phyloP scores from a whole-genome alignment of 1,140 invertebrate species.

The Lepidurus apus region DNA sequence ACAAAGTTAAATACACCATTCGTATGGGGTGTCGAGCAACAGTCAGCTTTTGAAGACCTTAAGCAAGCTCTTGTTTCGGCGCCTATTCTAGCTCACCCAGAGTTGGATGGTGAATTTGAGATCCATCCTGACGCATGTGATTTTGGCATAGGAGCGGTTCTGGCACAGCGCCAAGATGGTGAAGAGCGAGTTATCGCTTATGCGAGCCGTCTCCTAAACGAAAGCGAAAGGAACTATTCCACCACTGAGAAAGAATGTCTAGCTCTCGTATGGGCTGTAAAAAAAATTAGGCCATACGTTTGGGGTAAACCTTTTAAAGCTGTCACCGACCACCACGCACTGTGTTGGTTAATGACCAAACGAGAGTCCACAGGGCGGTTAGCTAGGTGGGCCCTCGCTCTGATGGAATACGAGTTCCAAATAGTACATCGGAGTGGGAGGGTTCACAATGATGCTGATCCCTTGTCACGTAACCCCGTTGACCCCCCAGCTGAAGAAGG shows the following conservation, averaged over 20 bases:
- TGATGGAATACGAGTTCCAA: constrained; percentile 49
- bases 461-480: constrained; percentile 31
- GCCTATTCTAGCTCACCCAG: constrained; percentile 39
- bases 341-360: constrained; percentile 47
- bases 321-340: constrained; percentile 45
- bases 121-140: constrained; percentile 40
- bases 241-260: constrained; percentile 47
- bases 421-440: constrained; percentile 41
- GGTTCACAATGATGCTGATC: constrained; percentile 35
- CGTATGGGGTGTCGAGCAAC: constrained; percentile 1
- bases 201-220: constrained; percentile 41
- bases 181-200: constrained; percentile 40
- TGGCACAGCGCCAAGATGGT: constrained; percentile 40
- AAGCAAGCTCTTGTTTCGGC: constrained; percentile 36
- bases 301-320: constrained; percentile 42
- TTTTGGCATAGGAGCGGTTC: constrained; percentile 41
- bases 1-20: constrained; percentile 32
- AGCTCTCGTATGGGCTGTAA: constrained; percentile 45
- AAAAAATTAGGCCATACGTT: constrained; percentile 47
- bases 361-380: constrained; percentile 39
- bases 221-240: constrained; percentile 43
- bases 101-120: constrained; percentile 37
- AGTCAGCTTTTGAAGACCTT: constrained; percentile 26
- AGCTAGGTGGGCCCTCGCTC: constrained; percentile 47
- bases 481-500: neutral